phyloP scores from a whole-genome alignment of 2,888 invertebrate species.

The Sphinx pinastri region DNA sequence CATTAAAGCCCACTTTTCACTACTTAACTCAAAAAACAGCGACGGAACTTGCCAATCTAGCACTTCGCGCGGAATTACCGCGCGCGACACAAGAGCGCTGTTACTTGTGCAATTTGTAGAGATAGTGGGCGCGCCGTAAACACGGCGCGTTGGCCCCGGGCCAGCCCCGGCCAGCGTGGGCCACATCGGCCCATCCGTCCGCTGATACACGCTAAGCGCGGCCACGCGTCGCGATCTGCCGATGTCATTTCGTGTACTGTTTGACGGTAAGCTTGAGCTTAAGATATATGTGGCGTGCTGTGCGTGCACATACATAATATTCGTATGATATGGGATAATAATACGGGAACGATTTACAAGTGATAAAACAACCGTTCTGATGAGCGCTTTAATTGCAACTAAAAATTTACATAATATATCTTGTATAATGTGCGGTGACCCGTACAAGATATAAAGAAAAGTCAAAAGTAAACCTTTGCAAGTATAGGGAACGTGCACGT shows the following conservation, averaged over 20 bases:
- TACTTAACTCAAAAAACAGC: slow-evolving; percentile 21
- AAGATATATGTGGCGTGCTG: too few relatives aligned
- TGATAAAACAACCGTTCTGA: too few relatives aligned
- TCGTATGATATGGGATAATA: too few relatives aligned
- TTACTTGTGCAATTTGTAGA: slow-evolving; percentile 28
- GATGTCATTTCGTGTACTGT: slow-evolving; percentile 6
- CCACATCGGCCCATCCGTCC: slow-evolving; percentile 21
- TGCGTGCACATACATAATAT: too few relatives aligned
- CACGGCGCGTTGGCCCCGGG: slow-evolving; percentile 26
- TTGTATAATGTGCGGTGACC: too few relatives aligned
- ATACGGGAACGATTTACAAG: too few relatives aligned
- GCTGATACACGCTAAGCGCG: slow-evolving; percentile 16
- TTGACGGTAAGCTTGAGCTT: not conserved
- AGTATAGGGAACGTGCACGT: too few relatives aligned
- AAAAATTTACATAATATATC: too few relatives aligned
- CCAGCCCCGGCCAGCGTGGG: slow-evolving; percentile 19
- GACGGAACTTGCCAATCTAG: slow-evolving; percentile 23
- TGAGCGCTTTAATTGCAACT: too few relatives aligned
- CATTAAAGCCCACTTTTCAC: slow-evolving; percentile 17
- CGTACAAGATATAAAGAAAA: too few relatives aligned
- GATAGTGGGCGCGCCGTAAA: slow-evolving; percentile 28
- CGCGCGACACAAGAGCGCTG: slow-evolving; percentile 20
- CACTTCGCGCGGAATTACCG: slow-evolving; percentile 20
- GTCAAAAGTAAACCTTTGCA: too few relatives aligned
- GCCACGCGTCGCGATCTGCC: not conserved